These are phyloP conservation scores for Cryptus armator DNA, from an alignment of 2,888 invertebrate species.

Conservation along the genomic window DNA sequence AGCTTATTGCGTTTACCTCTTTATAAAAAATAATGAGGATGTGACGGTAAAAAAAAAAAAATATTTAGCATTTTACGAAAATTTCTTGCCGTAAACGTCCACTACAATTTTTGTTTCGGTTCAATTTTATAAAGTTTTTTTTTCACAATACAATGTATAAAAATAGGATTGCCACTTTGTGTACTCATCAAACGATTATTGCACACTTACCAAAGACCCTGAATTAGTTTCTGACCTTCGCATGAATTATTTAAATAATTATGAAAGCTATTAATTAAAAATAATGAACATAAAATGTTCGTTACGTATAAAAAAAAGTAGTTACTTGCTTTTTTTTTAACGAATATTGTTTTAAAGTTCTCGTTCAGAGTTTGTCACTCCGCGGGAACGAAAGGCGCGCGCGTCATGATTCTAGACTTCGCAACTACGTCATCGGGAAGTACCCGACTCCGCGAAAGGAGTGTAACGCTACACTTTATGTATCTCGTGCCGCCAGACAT, in stretches of 20 bases:
- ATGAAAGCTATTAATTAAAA: too few relatives aligned
- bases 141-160: background rate
- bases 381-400: background rate
- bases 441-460: background rate
- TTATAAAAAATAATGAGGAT: too few relatives aligned
- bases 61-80: too few relatives aligned
- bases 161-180: too few relatives aligned
- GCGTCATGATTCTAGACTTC: background rate
- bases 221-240: background rate
- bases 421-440: conserved; percentile 14
- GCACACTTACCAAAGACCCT: background rate
- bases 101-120: background rate
- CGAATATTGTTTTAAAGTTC: background rate
- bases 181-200: too few relatives aligned
- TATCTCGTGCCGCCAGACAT: background rate
- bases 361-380: background rate
- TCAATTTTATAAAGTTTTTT: background rate
- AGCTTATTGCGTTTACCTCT: too few relatives aligned
- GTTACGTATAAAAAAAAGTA: too few relatives aligned
- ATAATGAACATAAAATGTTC: too few relatives aligned
- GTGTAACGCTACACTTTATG: background rate
- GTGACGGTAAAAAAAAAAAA: too few relatives aligned
- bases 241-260: background rate
- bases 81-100: too few relatives aligned
- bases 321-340: too few relatives aligned